Base-by-base conservation (phyloP, 2,797 vertebrate genomes). In the Sylvia borin region DNA sequence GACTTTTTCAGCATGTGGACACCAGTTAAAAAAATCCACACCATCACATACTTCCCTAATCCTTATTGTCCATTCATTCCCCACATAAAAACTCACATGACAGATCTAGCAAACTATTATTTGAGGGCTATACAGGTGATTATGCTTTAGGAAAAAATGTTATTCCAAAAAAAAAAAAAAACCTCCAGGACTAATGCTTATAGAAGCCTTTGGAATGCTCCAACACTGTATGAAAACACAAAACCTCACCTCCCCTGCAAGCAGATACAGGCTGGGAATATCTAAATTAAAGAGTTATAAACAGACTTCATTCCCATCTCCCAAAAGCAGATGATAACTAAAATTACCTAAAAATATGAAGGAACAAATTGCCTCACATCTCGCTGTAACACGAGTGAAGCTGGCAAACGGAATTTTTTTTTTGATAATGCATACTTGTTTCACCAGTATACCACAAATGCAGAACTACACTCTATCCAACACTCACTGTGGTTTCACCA, bases 331-430 rank as follows among this genome's bases (percentile, higher is more conserved):
- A 73, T 3, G 0, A 40, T 48, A 75, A 75, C 8, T 27, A 73
- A 66, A 62, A 40, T 36, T 32, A 61, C 31, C 36, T 55, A 14
- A 57, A 79, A 93, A 43, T 10, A 34, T 29, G 55, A 70, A 66
- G 32, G n/a, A 76, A 51, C 38, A 77, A 90, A 50, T 16, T 10
- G 8, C 32, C 40, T 81, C 36, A 19, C 22, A 51, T 16, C 43
- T 81, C 0, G 0, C 51, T 58, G 42, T 32, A 78, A 64, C 11
- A 27, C 0, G 3, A 48, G 60, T 20, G 17, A 10, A 67, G 24
- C 0, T 64, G 48, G 32, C 29, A 83, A 74, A n/a, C n/a, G n/a
- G n/a, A n/a, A n/a, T 11, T 13, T 34, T 74, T 71, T 58, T 16
- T 22, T 36, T 36, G 36, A 16, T n/a, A 70, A 62, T 8, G 8